Evolutionary conservation across 1,140 invertebrate genomes (phyloP).

Genomic region (Idris sp.): DNA sequence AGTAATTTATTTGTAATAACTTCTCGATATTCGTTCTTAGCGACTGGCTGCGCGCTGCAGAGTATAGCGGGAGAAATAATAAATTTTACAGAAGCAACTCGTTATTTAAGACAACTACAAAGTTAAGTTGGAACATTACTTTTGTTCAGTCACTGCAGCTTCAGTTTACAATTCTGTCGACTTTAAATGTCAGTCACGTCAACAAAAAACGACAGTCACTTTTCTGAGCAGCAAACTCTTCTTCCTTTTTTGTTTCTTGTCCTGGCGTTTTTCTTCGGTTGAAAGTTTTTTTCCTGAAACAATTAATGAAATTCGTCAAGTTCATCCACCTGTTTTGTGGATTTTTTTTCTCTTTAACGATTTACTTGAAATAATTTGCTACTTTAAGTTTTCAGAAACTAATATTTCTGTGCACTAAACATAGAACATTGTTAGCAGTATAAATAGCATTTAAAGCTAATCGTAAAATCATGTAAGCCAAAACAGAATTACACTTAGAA

Average conservation of each 20-base stretch:
- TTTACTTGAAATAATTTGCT: too few relatives aligned
- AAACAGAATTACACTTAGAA: slow-evolving; percentile 6
- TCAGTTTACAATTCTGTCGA: slow-evolving; percentile 36
- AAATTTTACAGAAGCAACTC: slow-evolving; percentile 31
- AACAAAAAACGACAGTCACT: slow-evolving; percentile 36
- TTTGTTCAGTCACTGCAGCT: slow-evolving; percentile 34
- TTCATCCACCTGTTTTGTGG: too few relatives aligned
- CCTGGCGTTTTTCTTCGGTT: not conserved
- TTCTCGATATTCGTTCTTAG: slow-evolving; percentile 29
- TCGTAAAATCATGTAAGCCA: slow-evolving; percentile 12
- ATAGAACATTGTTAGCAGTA: slow-evolving; percentile 28
- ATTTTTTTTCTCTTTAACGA: too few relatives aligned
- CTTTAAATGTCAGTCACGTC: slow-evolving; percentile 42
- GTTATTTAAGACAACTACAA: slow-evolving; percentile 36
- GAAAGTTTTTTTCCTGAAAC: not conserved
- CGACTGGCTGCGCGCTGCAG: slow-evolving; percentile 14
- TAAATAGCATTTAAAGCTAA: slow-evolving; percentile 22
- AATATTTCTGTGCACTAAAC: too few relatives aligned
- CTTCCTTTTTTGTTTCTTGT: slow-evolving; percentile 9
- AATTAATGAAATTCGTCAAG: slow-evolving; percentile 4
- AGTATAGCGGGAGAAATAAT: slow-evolving; percentile 28
- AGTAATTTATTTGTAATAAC: slow-evolving; percentile 50
- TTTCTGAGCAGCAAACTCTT: not conserved
- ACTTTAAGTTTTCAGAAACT: too few relatives aligned
- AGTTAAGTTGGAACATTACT: slow-evolving; percentile 42